Evolutionary conservation across 1,140 invertebrate genomes (phyloP).

Genomic region (Campoletis sonorensis): DNA sequence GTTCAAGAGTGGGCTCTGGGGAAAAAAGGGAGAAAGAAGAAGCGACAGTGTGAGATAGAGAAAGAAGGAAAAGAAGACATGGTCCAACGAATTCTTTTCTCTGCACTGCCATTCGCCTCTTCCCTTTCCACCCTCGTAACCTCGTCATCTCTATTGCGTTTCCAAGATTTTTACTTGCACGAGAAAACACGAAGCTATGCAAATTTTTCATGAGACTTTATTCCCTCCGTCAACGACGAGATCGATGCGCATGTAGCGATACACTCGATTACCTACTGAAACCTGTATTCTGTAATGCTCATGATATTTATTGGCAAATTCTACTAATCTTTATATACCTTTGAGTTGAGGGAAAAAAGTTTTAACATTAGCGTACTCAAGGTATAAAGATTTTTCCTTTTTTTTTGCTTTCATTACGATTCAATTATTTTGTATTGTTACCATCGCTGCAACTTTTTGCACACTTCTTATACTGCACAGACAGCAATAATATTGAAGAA

Average conservation of each 20-base stretch:
- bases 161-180: slow-evolving; percentile 43
- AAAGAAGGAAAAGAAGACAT: slow-evolving; percentile 56
- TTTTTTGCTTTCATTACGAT: no score
- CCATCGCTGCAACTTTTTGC: no score
- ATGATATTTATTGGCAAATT: neutral
- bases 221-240: neutral
- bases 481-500: no score
- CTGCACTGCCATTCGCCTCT: slow-evolving; percentile 35
- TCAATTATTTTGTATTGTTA: no score
- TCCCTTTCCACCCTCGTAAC: slow-evolving; percentile 37
- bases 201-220: slow-evolving; percentile 53
- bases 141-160: slow-evolving; percentile 31
- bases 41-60: neutral
- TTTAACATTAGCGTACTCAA: neutral
- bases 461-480: no score
- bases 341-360: neutral
- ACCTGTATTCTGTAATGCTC: neutral
- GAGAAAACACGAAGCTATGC: slow-evolving; percentile 45
- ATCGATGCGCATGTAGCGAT: neutral
- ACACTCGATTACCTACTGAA: slow-evolving; percentile 13
- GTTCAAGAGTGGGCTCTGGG: slow-evolving; percentile 50
- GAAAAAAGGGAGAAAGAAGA: slow-evolving; percentile 40
- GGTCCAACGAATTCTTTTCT: slow-evolving; percentile 63
- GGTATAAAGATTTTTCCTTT: no score
- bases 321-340: neutral